Evolutionary conservation across 2,113 vertebrate species (phyloP), one percentile per base, ranked within the genome.

Genomic region (Dendropsophus ebraccatus): DNA sequence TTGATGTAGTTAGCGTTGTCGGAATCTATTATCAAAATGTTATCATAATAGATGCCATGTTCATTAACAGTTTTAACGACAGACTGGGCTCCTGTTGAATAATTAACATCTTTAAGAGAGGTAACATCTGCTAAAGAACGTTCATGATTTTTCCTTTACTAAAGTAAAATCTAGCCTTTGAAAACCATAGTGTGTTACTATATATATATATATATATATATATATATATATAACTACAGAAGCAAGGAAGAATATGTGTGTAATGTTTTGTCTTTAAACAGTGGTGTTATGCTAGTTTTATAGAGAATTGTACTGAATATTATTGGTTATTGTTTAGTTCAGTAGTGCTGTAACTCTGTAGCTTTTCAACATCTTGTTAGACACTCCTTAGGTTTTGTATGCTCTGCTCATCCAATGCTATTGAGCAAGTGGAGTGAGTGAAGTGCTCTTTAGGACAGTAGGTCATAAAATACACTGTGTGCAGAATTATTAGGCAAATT

Each of bases 1-100:
- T 81, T 86, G 62, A 86, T 50, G 65, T 81, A 86, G 84, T 86
- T 81, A 81, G 78, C 67, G 74, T 86, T 86, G 85, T 86, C 85
- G 78, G 85, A 73, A 86, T 86, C 85, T 86, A 81, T 86, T 86
- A 86, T 80, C 85, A 86, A 81, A 86, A 86, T 86, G 85, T 86
- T 86, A 86, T 86, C 65, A 86, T 86, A 86, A 86, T 86, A 86
- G 52, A 86, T 86, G 85, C 77, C 77, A 86, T 86, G 67, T 86
- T 86, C 77, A 86, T 86, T 86, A 86, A 86, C 85, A 73, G 78
- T 81, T 86, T 86, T 80, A 54, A 81, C 54, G 85, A 81, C 78
- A 74, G 67, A 74, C 67, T 81, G 69, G 77, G 74, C 79, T 86
- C 35, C 41, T 81, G 52, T 81, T 86, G 67, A 86, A 81, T 86